Conservation (phyloP, 2,797 vertebrate species). For the Eulemur coronatus region DNA sequence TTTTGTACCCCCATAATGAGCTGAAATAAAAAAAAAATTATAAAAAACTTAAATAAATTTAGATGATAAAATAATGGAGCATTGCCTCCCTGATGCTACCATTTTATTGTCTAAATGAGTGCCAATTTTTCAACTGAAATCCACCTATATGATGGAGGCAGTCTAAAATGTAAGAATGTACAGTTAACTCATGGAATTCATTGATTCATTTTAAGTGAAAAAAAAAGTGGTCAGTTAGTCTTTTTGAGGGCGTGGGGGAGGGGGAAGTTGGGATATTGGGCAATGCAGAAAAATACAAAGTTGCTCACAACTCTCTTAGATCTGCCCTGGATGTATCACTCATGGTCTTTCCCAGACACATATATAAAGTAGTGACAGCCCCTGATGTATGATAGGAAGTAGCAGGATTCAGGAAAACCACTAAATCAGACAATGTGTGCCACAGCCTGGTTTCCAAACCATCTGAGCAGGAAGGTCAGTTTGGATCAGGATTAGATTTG, state of each 20-base stretch:
- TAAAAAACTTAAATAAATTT: background rate
- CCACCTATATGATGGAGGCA: background rate
- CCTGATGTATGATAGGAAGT: background rate
- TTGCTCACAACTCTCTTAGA: background rate
- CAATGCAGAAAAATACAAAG: conserved; percentile 13
- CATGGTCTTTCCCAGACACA: background rate
- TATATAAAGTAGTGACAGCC: background rate
- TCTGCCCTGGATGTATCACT: background rate
- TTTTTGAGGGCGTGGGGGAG: background rate
- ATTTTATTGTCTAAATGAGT: background rate
- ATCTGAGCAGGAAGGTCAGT: background rate
- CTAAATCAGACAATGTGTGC: background rate
- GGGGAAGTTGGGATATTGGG: background rate
- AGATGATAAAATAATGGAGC: background rate
- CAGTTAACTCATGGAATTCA: background rate
- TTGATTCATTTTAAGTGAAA: background rate
- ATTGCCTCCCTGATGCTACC: background rate
- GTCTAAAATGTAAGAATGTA: background rate
- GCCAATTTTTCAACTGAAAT: background rate
- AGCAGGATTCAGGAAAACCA: background rate
- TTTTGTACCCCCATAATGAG: no score
- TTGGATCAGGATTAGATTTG: background rate
- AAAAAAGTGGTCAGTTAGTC: background rate
- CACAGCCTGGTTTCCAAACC: background rate
- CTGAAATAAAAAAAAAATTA: background rate